phyloP scores from a whole-genome alignment of 64 coral and sea anemone genomes.

The Cladopsammia gracilis region DNA sequence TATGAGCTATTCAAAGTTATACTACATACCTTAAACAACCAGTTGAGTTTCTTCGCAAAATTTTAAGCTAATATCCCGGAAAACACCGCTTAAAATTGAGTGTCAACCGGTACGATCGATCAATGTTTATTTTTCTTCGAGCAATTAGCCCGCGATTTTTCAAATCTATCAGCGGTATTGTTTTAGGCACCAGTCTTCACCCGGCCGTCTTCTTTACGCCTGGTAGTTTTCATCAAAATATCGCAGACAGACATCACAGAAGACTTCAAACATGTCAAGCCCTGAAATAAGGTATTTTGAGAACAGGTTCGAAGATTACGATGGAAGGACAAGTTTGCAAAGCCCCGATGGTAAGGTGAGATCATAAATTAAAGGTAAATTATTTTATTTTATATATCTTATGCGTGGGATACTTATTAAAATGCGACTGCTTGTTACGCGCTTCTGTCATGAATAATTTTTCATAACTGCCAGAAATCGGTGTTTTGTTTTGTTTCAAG shows the following conservation, averaged over 20 bases:
- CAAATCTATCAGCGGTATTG: not conserved
- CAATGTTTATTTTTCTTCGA: not conserved
- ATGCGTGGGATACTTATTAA: too few relatives aligned
- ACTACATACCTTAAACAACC: not conserved
- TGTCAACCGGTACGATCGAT: not conserved
- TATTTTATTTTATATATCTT: not conserved
- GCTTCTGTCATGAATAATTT: too few relatives aligned
- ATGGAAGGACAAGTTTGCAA: slow-evolving; percentile 60
- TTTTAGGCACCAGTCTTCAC: not conserved
- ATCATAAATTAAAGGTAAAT: not conserved
- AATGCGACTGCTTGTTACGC: too few relatives aligned
- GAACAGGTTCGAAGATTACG: slow-evolving; percentile 81
- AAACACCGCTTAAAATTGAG: not conserved
- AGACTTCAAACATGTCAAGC: not conserved
- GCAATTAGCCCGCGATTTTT: not conserved
- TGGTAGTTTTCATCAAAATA: slow-evolving; percentile 10
- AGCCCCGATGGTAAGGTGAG: slow-evolving; percentile 70
- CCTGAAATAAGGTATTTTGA: slow-evolving; percentile 83
- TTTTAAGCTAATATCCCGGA: not conserved
- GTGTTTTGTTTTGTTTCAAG: too few relatives aligned
- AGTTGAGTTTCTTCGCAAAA: not conserved
- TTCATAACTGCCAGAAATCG: too few relatives aligned
- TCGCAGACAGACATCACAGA: not conserved
- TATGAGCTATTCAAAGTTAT: not conserved
- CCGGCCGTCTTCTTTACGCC: not conserved